phyloP scores from a whole-genome alignment of 2,888 invertebrate genomes.

The Hypolimnas misippus region DNA sequence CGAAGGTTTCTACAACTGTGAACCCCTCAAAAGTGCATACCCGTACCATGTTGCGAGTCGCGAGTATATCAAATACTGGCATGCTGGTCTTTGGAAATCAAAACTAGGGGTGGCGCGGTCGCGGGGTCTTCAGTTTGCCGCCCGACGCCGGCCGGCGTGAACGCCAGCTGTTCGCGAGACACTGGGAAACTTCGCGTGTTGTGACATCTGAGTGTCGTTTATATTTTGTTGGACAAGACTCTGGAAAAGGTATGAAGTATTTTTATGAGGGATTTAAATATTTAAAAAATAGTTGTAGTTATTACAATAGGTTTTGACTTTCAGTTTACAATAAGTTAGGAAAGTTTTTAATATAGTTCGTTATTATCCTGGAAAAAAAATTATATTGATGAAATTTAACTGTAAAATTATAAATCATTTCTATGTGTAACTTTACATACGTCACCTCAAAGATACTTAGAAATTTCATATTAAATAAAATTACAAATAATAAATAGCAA shows the following conservation, averaged over 20 bases:
- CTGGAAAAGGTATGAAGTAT: slow-evolving; percentile 20
- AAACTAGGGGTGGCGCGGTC: slow-evolving; percentile 38
- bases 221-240: slow-evolving; percentile 22
- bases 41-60: background rate
- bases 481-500: too few species aligned
- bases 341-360: too few species aligned
- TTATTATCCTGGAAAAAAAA: too few species aligned
- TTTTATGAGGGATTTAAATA: background rate
- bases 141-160: slow-evolving; percentile 55
- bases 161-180: slow-evolving; percentile 33
- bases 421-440: too few species aligned
- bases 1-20: background rate
- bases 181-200: slow-evolving; percentile 40
- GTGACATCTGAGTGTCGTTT: slow-evolving; percentile 36
- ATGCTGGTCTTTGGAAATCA: slow-evolving; percentile 30
- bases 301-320: background rate
- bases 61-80: slow-evolving; percentile 5
- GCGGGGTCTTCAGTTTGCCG: slow-evolving; percentile 68
- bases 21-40: background rate
- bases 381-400: too few species aligned
- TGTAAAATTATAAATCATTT: too few species aligned
- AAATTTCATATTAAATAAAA: too few species aligned
- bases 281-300: background rate
- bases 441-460: too few species aligned
- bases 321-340: too few species aligned